Evolutionary conservation across 2,888 invertebrate genomes (phyloP).

Genomic region (Pandemis cinnamomeana): DNA sequence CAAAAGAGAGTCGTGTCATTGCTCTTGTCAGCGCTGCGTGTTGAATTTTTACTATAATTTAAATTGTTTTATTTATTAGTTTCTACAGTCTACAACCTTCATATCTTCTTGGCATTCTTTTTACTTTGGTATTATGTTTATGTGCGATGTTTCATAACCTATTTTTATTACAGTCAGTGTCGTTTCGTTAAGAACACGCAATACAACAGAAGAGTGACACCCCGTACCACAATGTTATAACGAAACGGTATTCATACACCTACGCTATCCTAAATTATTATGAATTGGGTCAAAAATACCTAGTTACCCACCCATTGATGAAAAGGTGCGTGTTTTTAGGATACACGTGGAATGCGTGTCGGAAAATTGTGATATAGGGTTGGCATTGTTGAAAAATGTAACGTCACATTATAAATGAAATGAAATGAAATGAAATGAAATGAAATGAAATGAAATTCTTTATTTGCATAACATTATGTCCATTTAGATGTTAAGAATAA

Average conservation of each 20-base stretch:
- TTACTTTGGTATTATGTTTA: background rate
- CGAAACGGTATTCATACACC: slow-evolving; percentile 16
- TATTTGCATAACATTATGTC: no score
- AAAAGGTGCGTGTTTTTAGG: slow-evolving; percentile 15
- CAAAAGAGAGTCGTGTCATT: no score
- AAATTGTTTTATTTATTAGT: no score
- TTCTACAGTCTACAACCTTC: no score
- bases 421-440: no score
- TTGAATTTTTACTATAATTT: no score
- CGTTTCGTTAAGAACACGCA: slow-evolving; percentile 4
- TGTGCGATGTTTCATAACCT: background rate
- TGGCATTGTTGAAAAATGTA: background rate
- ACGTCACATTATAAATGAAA: background rate
- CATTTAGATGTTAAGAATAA: no score
- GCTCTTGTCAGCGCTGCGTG: no score
- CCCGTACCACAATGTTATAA: slow-evolving; percentile 4
- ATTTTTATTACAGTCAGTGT: slow-evolving; percentile 7
- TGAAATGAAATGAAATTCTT: no score
- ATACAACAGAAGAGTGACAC: slow-evolving; percentile 3
- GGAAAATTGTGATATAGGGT: slow-evolving; percentile 22
- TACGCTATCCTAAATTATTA: slow-evolving; percentile 25
- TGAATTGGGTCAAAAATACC: slow-evolving; percentile 31
- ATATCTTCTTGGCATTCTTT: background rate
- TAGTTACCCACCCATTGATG: slow-evolving; percentile 23
- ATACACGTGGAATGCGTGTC: slow-evolving; percentile 22